phyloP scores from a whole-genome alignment of 2,888 invertebrate species.

The Melipona beecheii region DNA sequence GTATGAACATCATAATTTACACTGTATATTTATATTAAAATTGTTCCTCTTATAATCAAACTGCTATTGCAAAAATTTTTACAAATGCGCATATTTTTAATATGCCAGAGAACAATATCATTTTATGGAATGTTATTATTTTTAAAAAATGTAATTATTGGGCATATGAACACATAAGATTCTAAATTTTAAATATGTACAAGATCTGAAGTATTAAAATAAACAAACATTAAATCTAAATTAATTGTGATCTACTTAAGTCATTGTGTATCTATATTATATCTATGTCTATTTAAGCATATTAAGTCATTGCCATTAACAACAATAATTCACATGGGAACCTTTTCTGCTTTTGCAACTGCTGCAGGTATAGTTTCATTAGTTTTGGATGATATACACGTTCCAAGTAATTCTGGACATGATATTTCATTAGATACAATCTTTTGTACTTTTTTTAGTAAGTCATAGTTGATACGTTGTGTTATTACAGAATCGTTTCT shows the following conservation, averaged over 20 bases:
- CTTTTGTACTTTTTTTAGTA: conserved; percentile 90
- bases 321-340: conserved; percentile 54
- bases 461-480: conserved; percentile 95
- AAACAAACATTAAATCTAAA: conserved; percentile 51
- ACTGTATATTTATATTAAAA: conserved; percentile 14
- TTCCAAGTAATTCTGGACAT: conserved; percentile 91
- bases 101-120: conserved; percentile 16
- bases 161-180: conserved; percentile 27
- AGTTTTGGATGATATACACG: conserved; percentile 91
- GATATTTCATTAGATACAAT: conserved; percentile 90
- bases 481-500: conserved; percentile 95
- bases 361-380: conserved; percentile 94
- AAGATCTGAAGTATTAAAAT: conserved; percentile 49
- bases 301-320: conserved; percentile 42
- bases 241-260: conserved; percentile 38
- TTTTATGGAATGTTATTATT: conserved; percentile 55
- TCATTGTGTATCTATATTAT: conserved; percentile 2
- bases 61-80: neutral
- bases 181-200: conserved; percentile 47
- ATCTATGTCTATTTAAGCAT: conserved; percentile 20
- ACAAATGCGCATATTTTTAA: conserved; percentile 12
- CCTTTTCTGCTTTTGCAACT: conserved; percentile 86
- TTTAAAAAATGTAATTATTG: conserved; percentile 27
- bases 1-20: conserved; percentile 17
- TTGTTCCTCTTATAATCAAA: conserved; percentile 10